These are phyloP conservation scores for Periophthalmus magnuspinnatus DNA, from an alignment of 2,797 vertebrate genomes.

Conservation along the genomic window DNA sequence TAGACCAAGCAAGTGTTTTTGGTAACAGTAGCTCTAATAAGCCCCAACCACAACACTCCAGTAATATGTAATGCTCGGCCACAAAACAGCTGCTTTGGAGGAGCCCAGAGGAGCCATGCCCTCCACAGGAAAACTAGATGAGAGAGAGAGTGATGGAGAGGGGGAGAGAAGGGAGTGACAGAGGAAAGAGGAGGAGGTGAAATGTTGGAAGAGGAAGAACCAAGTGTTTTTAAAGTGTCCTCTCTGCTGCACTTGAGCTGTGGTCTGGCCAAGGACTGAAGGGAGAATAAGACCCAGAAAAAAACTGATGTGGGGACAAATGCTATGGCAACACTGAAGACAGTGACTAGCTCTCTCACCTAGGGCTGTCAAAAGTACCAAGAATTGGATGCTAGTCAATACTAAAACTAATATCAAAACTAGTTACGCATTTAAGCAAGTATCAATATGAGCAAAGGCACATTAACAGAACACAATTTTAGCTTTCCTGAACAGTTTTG, in stretches of 20 bases:
- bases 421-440: too few relatives aligned
- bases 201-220: slow-evolving; percentile 23
- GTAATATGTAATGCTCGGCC: slow-evolving; percentile 48
- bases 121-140: slow-evolving; percentile 25
- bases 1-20: slow-evolving; percentile 4
- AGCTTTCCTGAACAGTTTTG: too few relatives aligned
- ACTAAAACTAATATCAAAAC: too few relatives aligned
- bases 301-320: slow-evolving; percentile 27
- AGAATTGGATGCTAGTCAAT: too few relatives aligned
- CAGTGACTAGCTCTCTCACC: too few relatives aligned
- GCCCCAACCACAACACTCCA: slow-evolving; percentile 58
- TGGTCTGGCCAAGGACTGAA: slow-evolving; percentile 21
- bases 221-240: slow-evolving; percentile 31
- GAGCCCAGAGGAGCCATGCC: slow-evolving; percentile 52
- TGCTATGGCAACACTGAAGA: neutral
- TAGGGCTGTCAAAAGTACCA: too few relatives aligned
- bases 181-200: neutral
- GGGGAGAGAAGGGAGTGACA: neutral
- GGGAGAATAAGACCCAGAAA: slow-evolving; percentile 27
- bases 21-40: slow-evolving; percentile 18
- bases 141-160: slow-evolving; percentile 4
- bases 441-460: too few relatives aligned
- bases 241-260: slow-evolving; percentile 31
- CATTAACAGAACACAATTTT: too few relatives aligned
- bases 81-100: slow-evolving; percentile 64